Conservation (phyloP, 2,888 invertebrate species). For the Orthosia gothica region DNA sequence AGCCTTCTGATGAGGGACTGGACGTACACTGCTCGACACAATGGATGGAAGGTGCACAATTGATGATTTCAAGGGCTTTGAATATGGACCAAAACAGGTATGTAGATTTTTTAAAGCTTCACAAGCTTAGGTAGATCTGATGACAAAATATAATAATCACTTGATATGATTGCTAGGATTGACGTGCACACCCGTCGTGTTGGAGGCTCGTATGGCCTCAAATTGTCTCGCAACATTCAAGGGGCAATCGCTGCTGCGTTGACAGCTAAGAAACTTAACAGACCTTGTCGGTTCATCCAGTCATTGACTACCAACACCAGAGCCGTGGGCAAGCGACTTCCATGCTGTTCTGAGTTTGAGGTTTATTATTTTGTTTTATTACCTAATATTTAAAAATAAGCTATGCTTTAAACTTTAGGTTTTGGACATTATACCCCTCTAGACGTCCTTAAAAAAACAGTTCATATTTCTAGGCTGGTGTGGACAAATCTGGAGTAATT, state of each 20-base stretch:
- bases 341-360: slow-evolving; percentile 88
- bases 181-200: slow-evolving; percentile 89
- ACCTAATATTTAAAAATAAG: neutral
- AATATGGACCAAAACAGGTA: slow-evolving; percentile 92
- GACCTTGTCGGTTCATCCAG: slow-evolving; percentile 93
- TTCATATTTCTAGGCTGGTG: slow-evolving; percentile 41
- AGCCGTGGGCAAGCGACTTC: slow-evolving; percentile 90
- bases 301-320: slow-evolving; percentile 93
- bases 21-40: slow-evolving; percentile 92
- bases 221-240: slow-evolving; percentile 92
- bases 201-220: slow-evolving; percentile 93
- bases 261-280: slow-evolving; percentile 91
- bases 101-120: slow-evolving; percentile 40
- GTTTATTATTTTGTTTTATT: slow-evolving; percentile 61
- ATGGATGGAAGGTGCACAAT: slow-evolving; percentile 91
- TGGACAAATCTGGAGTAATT: slow-evolving; percentile 86
- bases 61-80: slow-evolving; percentile 89
- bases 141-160: neutral
- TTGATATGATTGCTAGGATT: slow-evolving; percentile 86
- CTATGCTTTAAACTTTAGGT: neutral
- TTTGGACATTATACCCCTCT: neutral
- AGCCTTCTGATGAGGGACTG: slow-evolving; percentile 94
- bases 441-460: neutral
- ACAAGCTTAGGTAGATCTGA: too few relatives aligned
- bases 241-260: slow-evolving; percentile 93